Conservation (phyloP, 53 echinoderm and acorn worm genomes). For the Astropecten irregularis region DNA sequence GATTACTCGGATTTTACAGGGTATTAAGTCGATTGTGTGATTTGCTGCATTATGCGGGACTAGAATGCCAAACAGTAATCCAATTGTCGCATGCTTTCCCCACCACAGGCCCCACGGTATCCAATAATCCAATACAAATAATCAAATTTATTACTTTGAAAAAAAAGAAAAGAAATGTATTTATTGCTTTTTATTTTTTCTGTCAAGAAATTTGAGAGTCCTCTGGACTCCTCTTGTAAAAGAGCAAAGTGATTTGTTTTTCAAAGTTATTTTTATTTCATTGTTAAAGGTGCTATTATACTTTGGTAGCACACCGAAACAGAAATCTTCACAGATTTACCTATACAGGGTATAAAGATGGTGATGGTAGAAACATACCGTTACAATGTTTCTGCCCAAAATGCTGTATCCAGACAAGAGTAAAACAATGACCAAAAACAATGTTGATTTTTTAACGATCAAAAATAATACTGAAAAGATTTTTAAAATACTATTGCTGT, state of each 20-base stretch:
- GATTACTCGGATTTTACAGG: conserved; percentile 33
- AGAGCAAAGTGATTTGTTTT: background rate
- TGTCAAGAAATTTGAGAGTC: background rate
- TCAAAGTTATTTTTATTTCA: background rate
- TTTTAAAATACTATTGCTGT: too few relatives aligned
- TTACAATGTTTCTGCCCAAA: too few relatives aligned
- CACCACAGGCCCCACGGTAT: background rate
- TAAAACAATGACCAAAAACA: too few relatives aligned
- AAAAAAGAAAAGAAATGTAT: background rate
- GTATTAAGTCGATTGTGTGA: background rate
- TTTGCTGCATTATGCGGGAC: conserved; percentile 27
- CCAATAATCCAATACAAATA: background rate
- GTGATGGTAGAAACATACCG: too few relatives aligned
- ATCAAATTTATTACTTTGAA: background rate
- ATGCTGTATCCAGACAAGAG: too few relatives aligned
- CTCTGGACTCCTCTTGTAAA: too few relatives aligned
- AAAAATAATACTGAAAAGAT: too few relatives aligned
- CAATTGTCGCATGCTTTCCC: background rate
- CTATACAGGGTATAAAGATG: too few relatives aligned
- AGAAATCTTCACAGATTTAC: too few relatives aligned
- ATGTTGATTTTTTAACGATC: too few relatives aligned
- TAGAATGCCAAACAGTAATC: background rate
- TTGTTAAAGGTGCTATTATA: background rate
- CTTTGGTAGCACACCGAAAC: background rate
- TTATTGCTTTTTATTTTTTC: background rate